phyloP scores from a whole-genome alignment of 2,797 vertebrate species.

The Paedocypris micromegethes region DNA sequence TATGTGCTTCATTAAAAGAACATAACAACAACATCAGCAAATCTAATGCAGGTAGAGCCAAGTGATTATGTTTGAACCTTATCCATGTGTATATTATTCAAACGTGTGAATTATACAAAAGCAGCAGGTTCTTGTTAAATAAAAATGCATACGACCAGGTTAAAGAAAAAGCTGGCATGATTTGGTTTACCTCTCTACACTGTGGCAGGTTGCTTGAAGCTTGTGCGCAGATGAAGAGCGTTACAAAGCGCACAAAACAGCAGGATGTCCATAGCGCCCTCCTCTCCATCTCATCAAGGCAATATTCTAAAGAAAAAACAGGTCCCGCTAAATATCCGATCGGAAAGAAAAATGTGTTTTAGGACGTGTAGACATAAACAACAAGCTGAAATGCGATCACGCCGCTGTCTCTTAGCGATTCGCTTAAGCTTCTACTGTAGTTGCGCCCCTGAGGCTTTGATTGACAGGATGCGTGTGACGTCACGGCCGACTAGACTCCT shows the following conservation, averaged over 20 bases:
- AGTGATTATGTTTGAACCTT: too few species aligned
- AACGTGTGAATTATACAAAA: too few species aligned
- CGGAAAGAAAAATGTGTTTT: background rate
- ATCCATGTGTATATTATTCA: too few species aligned
- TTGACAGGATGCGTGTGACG: constrained; percentile 38
- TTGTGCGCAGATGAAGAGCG: constrained; percentile 40
- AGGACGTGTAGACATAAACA: background rate
- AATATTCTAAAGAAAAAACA: background rate
- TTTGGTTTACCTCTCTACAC: constrained; percentile 44
- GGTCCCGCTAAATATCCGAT: background rate
- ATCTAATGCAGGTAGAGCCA: too few species aligned
- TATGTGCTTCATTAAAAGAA: too few species aligned
- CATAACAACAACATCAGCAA: too few species aligned
- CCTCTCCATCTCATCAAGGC: constrained; percentile 35
- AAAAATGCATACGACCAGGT: too few species aligned
- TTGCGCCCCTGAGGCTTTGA: constrained; percentile 17
- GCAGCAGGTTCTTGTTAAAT: too few species aligned
- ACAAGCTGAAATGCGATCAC: constrained; percentile 2
- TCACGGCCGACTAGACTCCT: constrained; percentile 15
- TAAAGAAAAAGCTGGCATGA: background rate
- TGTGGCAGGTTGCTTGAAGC: constrained; percentile 32
- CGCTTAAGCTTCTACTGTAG: constrained; percentile 22
- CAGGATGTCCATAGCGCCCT: constrained; percentile 20
- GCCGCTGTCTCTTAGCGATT: background rate
- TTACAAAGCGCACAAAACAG: constrained; percentile 29